Base-by-base conservation (phyloP, 2,888 invertebrate genomes). In the Spicauda simplicius region DNA sequence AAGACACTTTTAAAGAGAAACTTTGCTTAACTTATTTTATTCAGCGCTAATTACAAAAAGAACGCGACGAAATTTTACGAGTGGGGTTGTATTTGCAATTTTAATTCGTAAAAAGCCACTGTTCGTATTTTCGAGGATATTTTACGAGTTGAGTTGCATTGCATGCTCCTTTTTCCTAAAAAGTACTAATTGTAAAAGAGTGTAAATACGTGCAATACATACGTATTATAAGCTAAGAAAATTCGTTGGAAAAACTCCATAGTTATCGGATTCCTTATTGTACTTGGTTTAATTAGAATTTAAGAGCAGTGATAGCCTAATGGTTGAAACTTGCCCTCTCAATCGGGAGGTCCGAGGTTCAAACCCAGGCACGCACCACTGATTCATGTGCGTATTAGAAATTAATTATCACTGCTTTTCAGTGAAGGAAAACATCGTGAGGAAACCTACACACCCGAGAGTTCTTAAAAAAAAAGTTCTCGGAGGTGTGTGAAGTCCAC, bases 41-140 rank as follows among this genome's bases (percentile, higher is more conserved):
- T 63, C 45, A 18, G 30, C 20, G 55, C 45, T 25, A 55, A 48
- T 63, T 48, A 55, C 45, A 63, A 56, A 62, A 63, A 63, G 30
- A 55, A 56, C 48, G 33, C 55, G 48, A 30, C 63, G 45, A 48
- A 63, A 63, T 55, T 63, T 33, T 41, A 25, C 48, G 48, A 63
- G 55, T 63, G 37, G 25, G 45, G 25, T 55, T 45, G 55, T 41
- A 63, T 54, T 63, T 63, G 62, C 54, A 55, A 54, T 62, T 63
- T 63, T 30, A 55, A 63, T 63, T 45, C 45, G 45, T 30, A 55
- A 63, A 55, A 54, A 25, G 16, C 41, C 25, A 53, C 16, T 18
- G 41, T 25, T 14, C 41, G 16, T 56, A 55, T n/a, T 54, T 53
- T 41, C 61, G 55, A 55, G 45, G 12, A 7, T 25, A 55, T 41